Conservation (phyloP, 64 coral and sea anemone species). For the Trachythela sp. region DNA sequence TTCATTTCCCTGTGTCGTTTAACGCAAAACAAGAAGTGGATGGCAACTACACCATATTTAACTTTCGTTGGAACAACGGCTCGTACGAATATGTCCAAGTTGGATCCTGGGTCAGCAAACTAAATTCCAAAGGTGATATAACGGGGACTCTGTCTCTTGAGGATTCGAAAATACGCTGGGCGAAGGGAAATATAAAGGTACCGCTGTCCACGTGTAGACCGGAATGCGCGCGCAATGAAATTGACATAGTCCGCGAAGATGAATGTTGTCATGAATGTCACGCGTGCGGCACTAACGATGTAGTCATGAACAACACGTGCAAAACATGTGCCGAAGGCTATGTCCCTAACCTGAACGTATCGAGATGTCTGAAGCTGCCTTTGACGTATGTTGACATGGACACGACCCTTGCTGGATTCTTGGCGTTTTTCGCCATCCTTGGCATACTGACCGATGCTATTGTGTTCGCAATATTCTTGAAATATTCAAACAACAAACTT, state of each 20-base stretch:
- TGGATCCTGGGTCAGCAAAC: slow-evolving; percentile 56
- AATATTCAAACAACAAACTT: slow-evolving; percentile 53
- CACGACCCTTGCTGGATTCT: slow-evolving; percentile 21
- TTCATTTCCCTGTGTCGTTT: slow-evolving; percentile 51
- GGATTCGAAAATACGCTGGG: slow-evolving; percentile 51
- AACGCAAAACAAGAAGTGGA: slow-evolving; percentile 90
- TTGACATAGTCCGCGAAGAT: slow-evolving; percentile 37
- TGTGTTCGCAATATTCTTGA: slow-evolving; percentile 57
- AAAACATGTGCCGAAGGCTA: slow-evolving; percentile 51
- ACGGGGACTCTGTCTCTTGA: slow-evolving; percentile 30
- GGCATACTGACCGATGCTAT: slow-evolving; percentile 37
- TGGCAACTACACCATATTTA: slow-evolving; percentile 75
- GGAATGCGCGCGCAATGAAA: slow-evolving; percentile 45
- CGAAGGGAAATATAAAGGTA: slow-evolving; percentile 17
- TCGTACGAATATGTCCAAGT: slow-evolving; percentile 58
- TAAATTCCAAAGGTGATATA: background rate
- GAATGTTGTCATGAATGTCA: slow-evolving; percentile 71
- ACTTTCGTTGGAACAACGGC: slow-evolving; percentile 58
- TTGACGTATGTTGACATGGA: slow-evolving; percentile 46
- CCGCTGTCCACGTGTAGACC: slow-evolving; percentile 66
- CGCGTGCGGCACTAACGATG: slow-evolving; percentile 34
- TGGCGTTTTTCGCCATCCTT: slow-evolving; percentile 32
- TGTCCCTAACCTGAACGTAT: slow-evolving; percentile 47
- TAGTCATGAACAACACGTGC: slow-evolving; percentile 77
- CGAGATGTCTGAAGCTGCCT: slow-evolving; percentile 44